Conservation (phyloP, 2,797 vertebrate species). For the Naso thynnoides region DNA sequence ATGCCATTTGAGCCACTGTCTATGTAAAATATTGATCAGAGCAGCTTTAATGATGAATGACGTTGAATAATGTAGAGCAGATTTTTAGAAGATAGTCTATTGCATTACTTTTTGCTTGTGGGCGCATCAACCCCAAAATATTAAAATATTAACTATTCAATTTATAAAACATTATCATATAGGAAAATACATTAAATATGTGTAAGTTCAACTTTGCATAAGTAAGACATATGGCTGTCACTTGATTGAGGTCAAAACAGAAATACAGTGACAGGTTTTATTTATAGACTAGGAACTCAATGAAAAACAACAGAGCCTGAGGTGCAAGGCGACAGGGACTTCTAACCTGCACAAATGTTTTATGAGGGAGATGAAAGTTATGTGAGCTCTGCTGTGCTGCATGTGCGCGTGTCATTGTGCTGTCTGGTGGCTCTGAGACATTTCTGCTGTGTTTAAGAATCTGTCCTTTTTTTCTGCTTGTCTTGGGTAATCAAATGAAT, state of each 20-base stretch:
- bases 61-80: neutral
- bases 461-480: neutral
- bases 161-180: too few species aligned
- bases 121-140: neutral
- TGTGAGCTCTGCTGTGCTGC: neutral
- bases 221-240: neutral
- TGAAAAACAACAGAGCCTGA: neutral
- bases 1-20: neutral
- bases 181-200: too few species aligned
- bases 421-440: neutral
- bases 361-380: neutral
- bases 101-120: neutral
- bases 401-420: neutral
- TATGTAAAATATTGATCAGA: neutral
- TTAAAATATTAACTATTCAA: neutral
- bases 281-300: neutral
- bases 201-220: neutral
- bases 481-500: constrained; percentile 39
- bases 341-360: neutral
- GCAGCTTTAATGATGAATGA: neutral
- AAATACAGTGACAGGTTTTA: neutral
- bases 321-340: neutral
- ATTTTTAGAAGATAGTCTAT: neutral
- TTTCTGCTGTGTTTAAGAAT: constrained; percentile 16
- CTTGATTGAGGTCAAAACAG: neutral